Base-by-base conservation (phyloP, 2,888 invertebrate species). In the Platynereis dumerilii region DNA sequence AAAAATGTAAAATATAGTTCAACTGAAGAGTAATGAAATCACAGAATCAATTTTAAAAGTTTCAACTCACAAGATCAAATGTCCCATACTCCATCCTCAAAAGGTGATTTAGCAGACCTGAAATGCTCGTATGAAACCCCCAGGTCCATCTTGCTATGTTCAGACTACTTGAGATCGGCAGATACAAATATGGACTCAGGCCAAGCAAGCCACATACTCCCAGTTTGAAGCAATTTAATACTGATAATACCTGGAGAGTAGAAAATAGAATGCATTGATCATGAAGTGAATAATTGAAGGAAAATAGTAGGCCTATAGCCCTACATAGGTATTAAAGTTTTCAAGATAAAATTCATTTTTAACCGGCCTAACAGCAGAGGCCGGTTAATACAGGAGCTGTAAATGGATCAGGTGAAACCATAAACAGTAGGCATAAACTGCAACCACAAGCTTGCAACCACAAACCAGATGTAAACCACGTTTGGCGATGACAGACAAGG, bases 1-100 rank as follows among this genome's bases (percentile, higher is more conserved):
- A n/a, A n/a, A n/a, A n/a, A n/a, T n/a, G n/a, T n/a, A n/a, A n/a
- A n/a, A n/a, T n/a, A n/a, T n/a, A n/a, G n/a, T n/a, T n/a, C n/a
- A n/a, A n/a, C n/a, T n/a, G n/a, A n/a, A n/a, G n/a, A n/a, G n/a
- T n/a, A n/a, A n/a, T n/a, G n/a, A n/a, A n/a, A n/a, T n/a, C n/a
- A n/a, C n/a, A n/a, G n/a, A n/a, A n/a, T n/a, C n/a, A n/a, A n/a
- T n/a, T n/a, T n/a, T n/a, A n/a, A n/a, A n/a, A n/a, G n/a, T n/a
- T n/a, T n/a, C n/a, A 34, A 17, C 61, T 65, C 52, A 79, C 80
- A 71, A 81, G 72, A 60, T 77, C 71, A 66, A 81, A 78, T 10
- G 82, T 82, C 29, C 82, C 83, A 72, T 82, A 82, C 59, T 83
- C 83, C 20, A 56, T 29, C 20, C 83, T 68, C 12, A 81, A 69